Evolutionary conservation across 1,140 invertebrate species (phyloP).

Genomic region (Leguminivora glycinivorella): DNA sequence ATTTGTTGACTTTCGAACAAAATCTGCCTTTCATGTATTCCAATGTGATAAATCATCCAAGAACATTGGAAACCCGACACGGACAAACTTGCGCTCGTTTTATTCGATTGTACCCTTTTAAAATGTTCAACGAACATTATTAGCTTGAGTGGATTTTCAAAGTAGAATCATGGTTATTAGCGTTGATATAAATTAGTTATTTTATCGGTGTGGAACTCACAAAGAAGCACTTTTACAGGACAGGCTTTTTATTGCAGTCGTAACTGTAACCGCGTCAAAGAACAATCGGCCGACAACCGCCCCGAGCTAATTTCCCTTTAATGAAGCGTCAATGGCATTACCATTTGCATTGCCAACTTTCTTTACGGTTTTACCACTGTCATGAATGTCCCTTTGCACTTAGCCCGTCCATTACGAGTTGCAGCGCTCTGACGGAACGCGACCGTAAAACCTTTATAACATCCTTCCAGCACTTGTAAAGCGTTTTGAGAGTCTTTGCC

Average conservation of each 20-base stretch:
- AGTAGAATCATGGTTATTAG: constrained; percentile 4
- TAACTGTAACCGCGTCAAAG: constrained; percentile 28
- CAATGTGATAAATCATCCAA: constrained; percentile 68
- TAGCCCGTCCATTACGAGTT: constrained; percentile 76
- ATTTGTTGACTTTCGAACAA: constrained; percentile 59
- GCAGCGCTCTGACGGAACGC: constrained; percentile 72
- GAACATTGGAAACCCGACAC: constrained; percentile 46
- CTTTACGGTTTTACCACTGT: constrained; percentile 54
- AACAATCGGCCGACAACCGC: constrained; percentile 21
- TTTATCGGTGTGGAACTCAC: constrained; percentile 2
- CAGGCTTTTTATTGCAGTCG: constrained; percentile 27
- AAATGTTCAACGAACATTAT: background rate
- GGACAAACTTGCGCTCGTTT: background rate
- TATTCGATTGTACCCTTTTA: constrained; percentile 6
- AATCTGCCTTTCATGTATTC: constrained; percentile 51
- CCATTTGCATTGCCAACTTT: constrained; percentile 50
- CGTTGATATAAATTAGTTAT: constrained; percentile 22
- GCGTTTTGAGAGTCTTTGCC: constrained; percentile 68
- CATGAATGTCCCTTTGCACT: constrained; percentile 76
- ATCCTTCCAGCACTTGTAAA: constrained; percentile 77
- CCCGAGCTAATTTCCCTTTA: constrained; percentile 39
- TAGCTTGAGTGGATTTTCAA: constrained; percentile 1
- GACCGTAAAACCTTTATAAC: constrained; percentile 77
- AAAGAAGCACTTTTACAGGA: constrained; percentile 25
- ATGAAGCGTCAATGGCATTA: constrained; percentile 48